A percentile compares a stretch with the other conserved stretches of the same genome.
These are phyloP conservation scores for Drosophila miranda DNA, from an alignment of 1,140 invertebrate genomes.

Conservation along the genomic window DNA sequence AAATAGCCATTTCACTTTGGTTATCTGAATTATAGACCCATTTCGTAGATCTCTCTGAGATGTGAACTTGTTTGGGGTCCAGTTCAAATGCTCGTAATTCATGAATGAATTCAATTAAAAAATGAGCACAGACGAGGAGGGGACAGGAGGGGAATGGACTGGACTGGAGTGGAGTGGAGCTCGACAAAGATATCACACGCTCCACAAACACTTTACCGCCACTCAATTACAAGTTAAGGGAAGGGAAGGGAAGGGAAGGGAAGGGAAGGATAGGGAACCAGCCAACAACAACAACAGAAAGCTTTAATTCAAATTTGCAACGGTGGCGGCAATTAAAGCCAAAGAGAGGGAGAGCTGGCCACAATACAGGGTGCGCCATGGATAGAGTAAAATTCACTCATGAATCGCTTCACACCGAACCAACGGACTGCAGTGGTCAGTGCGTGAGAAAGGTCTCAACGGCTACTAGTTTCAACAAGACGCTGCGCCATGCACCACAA, in stretches of 20 bases:
- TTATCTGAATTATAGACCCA: conserved; percentile 36
- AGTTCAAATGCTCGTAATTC: conserved; percentile 57
- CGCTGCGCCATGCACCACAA: too few species aligned
- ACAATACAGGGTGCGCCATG: too few species aligned
- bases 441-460: too few species aligned
- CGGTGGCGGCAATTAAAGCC: conserved; percentile 3
- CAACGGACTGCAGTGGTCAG: too few species aligned
- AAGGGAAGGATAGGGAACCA: not conserved
- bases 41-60: conserved; percentile 37
- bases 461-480: too few species aligned
- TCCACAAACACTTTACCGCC: conserved; percentile 54
- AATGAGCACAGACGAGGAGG: conserved; percentile 40
- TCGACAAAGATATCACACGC: conserved; percentile 41
- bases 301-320: conserved; percentile 52
- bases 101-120: conserved; percentile 77
- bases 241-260: not conserved
- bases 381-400: too few species aligned
- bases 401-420: too few species aligned
- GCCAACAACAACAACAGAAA: conserved; percentile 7
- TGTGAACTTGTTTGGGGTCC: conserved; percentile 28
- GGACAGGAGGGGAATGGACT: too few species aligned
- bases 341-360: not conserved
- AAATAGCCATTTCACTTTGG: conserved; percentile 36
- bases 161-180: too few species aligned
- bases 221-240: conserved; percentile 56